Conservation (phyloP, 2,888 invertebrate genomes). For the Parnassius orleans region DNA sequence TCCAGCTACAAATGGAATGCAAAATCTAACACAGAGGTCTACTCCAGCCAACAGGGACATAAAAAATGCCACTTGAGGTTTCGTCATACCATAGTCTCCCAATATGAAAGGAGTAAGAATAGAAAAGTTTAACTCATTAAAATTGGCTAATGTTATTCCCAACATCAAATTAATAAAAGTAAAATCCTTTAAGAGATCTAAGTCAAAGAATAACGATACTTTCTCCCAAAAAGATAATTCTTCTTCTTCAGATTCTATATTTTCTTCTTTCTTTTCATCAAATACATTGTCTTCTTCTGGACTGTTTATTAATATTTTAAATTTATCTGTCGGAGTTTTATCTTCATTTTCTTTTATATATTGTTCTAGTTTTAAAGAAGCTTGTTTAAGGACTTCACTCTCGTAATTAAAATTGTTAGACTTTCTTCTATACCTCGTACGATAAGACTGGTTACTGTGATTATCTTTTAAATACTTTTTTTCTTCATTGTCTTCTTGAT, state of each 20-base stretch:
- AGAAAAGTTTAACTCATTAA: conserved; percentile 87
- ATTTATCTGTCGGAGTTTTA: conserved; percentile 47
- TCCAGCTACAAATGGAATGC: conserved; percentile 85
- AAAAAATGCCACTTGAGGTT: conserved; percentile 82
- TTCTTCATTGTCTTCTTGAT: conserved; percentile 66
- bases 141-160: conserved; percentile 86
- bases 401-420: conserved; percentile 82
- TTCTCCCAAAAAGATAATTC: conserved; percentile 75
- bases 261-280: conserved; percentile 41
- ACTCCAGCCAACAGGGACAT: conserved; percentile 86
- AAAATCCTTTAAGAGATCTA: conserved; percentile 85
- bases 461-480: conserved; percentile 70
- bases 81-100: conserved; percentile 83
- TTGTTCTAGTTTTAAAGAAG: conserved; percentile 75
- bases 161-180: conserved; percentile 86
- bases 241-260: conserved; percentile 45
- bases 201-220: conserved; percentile 84
- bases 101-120: conserved; percentile 87
- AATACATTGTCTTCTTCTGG: conserved; percentile 57
- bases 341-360: conserved; percentile 68
- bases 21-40: conserved; percentile 84
- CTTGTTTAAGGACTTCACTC: conserved; percentile 80
- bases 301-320: conserved; percentile 55
- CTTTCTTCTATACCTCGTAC: conserved; percentile 58
- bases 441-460: conserved; percentile 68